Conservation (phyloP, 2,888 invertebrate species). For the Eupithecia centaureata region DNA sequence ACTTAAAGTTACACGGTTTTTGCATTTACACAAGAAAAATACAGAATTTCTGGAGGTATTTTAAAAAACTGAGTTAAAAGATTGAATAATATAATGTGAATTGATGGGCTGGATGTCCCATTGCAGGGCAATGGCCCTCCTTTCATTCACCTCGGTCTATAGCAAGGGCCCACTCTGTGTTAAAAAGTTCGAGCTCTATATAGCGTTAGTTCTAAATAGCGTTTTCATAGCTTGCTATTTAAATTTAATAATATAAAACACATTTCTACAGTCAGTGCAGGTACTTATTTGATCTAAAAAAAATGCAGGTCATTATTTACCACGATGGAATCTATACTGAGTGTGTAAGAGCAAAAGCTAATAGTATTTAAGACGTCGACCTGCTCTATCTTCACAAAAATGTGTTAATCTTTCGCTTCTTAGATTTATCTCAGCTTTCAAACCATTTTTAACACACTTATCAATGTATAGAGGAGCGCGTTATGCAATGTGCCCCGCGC, state of each 20-base stretch:
- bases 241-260: too few species aligned
- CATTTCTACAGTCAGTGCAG: too few species aligned
- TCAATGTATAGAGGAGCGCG: too few species aligned
- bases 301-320: too few species aligned
- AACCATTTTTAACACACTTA: neutral
- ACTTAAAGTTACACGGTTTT: constrained; percentile 37
- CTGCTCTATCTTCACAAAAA: neutral
- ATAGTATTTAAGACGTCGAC: neutral
- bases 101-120: neutral
- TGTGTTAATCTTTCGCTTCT: neutral
- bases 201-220: too few species aligned
- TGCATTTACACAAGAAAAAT: constrained; percentile 34
- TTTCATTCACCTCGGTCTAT: neutral
- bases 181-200: too few species aligned
- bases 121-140: neutral
- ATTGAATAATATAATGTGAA: neutral
- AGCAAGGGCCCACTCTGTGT: too few species aligned
- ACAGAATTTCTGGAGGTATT: constrained; percentile 16
- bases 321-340: too few species aligned
- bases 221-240: too few species aligned
- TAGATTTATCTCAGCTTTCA: neutral
- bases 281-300: too few species aligned
- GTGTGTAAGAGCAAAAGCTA: too few species aligned
- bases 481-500: neutral
- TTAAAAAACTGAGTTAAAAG: neutral